Evolutionary conservation across 2,888 invertebrate species (phyloP).

Genomic region (Andrena bucephala): DNA sequence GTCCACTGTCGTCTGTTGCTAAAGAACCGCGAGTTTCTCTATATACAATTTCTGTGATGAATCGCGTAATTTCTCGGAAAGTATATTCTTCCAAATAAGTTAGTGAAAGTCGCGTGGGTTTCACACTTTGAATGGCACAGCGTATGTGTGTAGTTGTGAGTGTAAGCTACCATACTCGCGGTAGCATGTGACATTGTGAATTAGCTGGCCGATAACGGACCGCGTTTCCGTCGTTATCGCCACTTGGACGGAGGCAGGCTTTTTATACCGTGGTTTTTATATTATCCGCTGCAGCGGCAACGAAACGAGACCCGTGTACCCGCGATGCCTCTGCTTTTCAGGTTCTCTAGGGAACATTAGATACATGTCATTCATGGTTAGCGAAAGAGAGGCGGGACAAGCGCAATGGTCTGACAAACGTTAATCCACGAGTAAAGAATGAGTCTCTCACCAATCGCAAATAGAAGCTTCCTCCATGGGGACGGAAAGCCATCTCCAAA

Average conservation of each 20-base stretch:
- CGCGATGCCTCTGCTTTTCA: not conserved
- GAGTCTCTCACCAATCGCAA: conserved; percentile 73
- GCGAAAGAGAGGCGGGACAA: not conserved
- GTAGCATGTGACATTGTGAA: not conserved
- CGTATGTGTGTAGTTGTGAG: not conserved
- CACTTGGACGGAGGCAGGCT: not conserved
- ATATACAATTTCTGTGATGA: too few relatives aligned
- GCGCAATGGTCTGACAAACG: not conserved
- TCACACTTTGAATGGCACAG: not conserved
- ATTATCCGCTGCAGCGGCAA: too few relatives aligned
- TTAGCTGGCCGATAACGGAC: conserved; percentile 24
- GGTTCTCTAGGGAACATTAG: not conserved
- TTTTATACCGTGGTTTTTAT: not conserved
- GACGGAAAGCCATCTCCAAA: conserved; percentile 49
- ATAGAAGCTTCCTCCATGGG: conserved; percentile 77
- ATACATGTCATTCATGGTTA: not conserved
- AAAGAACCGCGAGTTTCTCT: not conserved
- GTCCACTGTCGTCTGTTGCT: not conserved
- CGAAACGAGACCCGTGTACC: not conserved
- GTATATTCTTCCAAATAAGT: too few relatives aligned
- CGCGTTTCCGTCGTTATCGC: conserved; percentile 33
- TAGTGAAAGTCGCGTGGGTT: too few relatives aligned
- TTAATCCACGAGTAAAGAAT: conserved; percentile 48
- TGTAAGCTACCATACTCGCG: not conserved
- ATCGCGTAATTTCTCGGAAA: too few relatives aligned